phyloP scores from a whole-genome alignment of 1,140 invertebrate genomes.

The Heliconius himera region DNA sequence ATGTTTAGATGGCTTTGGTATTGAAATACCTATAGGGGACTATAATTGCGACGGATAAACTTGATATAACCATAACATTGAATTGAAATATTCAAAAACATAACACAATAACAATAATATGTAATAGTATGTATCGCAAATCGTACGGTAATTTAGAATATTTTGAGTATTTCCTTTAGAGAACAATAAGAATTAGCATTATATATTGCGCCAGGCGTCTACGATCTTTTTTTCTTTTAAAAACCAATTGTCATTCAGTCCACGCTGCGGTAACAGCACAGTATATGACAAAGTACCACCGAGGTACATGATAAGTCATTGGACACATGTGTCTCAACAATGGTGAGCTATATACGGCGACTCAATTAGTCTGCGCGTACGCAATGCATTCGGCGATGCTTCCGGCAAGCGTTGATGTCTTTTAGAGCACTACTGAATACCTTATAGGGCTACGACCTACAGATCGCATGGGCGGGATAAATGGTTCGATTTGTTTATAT shows the following conservation, averaged over 20 bases:
- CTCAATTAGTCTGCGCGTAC: slow-evolving; percentile 53
- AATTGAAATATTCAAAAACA: too few relatives aligned
- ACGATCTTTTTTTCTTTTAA: not conserved
- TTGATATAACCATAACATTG: not conserved
- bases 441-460: slow-evolving; percentile 37
- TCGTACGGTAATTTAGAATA: not conserved
- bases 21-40: slow-evolving; percentile 27
- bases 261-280: slow-evolving; percentile 24
- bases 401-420: slow-evolving; percentile 61
- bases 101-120: not conserved
- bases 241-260: slow-evolving; percentile 3
- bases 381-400: slow-evolving; percentile 46
- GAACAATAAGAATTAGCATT: not conserved
- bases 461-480: slow-evolving; percentile 31
- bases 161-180: not conserved
- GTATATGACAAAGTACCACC: slow-evolving; percentile 22
- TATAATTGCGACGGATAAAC: slow-evolving; percentile 13
- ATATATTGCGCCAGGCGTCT: not conserved
- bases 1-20: slow-evolving; percentile 29
- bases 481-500: slow-evolving; percentile 26
- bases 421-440: slow-evolving; percentile 49
- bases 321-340: slow-evolving; percentile 50
- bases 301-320: slow-evolving; percentile 41
- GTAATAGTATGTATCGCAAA: not conserved
- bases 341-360: slow-evolving; percentile 45